A percentile compares a stretch with the other conserved stretches of the same genome.
phyloP scores from a whole-genome alignment of 2,888 invertebrate species.

The Gerris lacustris region DNA sequence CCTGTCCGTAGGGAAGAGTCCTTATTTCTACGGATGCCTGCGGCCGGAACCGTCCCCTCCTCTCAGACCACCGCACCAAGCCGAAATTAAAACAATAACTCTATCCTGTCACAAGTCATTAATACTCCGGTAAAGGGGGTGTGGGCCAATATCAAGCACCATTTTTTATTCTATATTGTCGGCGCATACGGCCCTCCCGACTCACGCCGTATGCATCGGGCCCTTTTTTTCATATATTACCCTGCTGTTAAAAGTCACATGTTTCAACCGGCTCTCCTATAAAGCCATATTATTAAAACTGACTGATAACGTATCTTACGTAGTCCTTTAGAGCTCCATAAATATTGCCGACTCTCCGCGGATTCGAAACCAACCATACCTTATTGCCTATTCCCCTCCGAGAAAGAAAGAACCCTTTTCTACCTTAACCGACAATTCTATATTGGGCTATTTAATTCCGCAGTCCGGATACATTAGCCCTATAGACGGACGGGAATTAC shows the following conservation, averaged over 20 bases:
- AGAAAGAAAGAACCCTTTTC: too few relatives aligned
- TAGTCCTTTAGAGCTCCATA: neutral
- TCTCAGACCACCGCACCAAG: neutral
- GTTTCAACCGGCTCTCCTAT: neutral
- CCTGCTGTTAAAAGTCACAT: neutral
- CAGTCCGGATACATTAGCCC: too few relatives aligned
- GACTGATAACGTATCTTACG: conserved; percentile 1
- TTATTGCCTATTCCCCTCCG: too few relatives aligned
- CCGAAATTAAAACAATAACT: conserved; percentile 3
- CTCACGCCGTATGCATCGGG: neutral
- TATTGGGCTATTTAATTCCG: too few relatives aligned
- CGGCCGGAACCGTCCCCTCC: neutral
- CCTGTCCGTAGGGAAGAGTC: neutral
- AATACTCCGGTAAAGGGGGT: neutral
- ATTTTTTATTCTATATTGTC: neutral
- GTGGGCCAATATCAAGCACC: neutral
- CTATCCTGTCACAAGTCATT: neutral
- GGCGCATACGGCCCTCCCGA: neutral
- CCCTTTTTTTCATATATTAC: neutral
- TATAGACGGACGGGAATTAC: too few relatives aligned
- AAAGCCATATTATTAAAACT: conserved; percentile 3
- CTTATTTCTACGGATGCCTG: neutral
- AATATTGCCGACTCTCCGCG: neutral
- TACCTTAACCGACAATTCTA: too few relatives aligned
- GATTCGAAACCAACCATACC: too few relatives aligned